Percentiles rank a stretch among this genome's conserved stretches.
Evolutionary conservation across 1,140 invertebrate genomes (phyloP).

Genomic region (Cydia amplana): DNA sequence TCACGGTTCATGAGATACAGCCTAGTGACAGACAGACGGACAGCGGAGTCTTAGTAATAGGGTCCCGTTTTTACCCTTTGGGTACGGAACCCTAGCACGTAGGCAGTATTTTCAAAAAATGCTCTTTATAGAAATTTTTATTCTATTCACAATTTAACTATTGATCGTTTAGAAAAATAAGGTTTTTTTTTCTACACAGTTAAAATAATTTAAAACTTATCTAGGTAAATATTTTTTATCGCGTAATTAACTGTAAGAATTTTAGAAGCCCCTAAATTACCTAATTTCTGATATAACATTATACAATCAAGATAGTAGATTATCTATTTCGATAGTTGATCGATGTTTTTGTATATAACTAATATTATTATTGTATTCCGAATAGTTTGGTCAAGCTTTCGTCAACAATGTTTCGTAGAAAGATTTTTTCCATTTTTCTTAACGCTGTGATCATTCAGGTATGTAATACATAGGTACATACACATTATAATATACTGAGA

Average conservation of each 20-base stretch:
- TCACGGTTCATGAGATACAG: too few species aligned
- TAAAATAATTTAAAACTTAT: neutral
- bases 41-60: too few species aligned
- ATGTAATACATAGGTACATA: neutral
- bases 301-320: conserved; percentile 6
- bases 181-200: neutral
- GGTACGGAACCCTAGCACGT: too few species aligned
- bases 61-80: too few species aligned
- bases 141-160: too few species aligned
- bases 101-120: too few species aligned
- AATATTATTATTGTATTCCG: neutral
- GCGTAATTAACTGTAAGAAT: neutral
- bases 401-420: neutral
- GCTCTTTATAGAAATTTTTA: too few species aligned
- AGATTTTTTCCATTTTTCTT: neutral
- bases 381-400: neutral
- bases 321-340: neutral
- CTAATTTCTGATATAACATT: neutral
- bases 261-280: neutral
- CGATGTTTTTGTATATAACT: conserved; percentile 1
- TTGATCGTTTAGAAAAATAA: neutral
- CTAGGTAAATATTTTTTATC: neutral
- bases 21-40: too few species aligned
- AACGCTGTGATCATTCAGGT: neutral
- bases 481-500: too few species aligned